A percentile compares a stretch with the other conserved stretches of the same genome.
Evolutionary conservation across 2,888 invertebrate species (phyloP).

Genomic region (Julus scanicus): DNA sequence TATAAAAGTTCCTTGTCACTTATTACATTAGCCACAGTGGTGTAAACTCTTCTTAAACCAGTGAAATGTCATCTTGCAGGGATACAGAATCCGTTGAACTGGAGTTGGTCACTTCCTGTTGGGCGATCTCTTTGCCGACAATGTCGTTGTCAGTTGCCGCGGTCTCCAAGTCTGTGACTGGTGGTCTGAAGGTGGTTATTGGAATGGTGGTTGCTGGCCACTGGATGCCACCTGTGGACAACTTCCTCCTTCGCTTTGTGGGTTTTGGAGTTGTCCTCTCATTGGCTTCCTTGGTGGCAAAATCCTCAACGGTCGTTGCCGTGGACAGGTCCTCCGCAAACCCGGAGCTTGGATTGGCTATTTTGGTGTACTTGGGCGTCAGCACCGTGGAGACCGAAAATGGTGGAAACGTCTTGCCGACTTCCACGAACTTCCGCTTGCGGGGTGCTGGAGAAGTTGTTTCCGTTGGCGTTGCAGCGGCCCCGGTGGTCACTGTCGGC

Average conservation of each 20-base stretch:
- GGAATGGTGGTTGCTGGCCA: background rate
- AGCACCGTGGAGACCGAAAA: constrained; percentile 51
- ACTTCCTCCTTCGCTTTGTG: background rate
- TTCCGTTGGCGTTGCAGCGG: background rate
- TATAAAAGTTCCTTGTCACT: too few relatives aligned
- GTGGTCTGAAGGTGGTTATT: background rate
- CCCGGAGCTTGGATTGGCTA: background rate
- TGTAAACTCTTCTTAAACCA: background rate
- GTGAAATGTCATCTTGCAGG: background rate
- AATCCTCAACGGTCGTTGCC: background rate
- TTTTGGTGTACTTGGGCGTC: background rate
- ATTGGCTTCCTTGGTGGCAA: background rate
- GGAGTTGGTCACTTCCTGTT: background rate
- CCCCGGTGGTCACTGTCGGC: background rate
- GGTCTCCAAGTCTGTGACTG: background rate
- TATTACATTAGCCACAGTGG: too few relatives aligned
- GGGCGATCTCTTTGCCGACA: background rate
- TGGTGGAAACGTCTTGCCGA: constrained; percentile 52
- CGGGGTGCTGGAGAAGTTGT: background rate
- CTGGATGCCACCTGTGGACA: background rate
- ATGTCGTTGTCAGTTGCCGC: too few relatives aligned
- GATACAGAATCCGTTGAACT: background rate
- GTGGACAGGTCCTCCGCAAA: background rate
- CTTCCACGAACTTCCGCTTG: background rate
- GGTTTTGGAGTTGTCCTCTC: background rate